phyloP scores from a whole-genome alignment of 2,113 vertebrate genomes.

The Psittacus erithacus region DNA sequence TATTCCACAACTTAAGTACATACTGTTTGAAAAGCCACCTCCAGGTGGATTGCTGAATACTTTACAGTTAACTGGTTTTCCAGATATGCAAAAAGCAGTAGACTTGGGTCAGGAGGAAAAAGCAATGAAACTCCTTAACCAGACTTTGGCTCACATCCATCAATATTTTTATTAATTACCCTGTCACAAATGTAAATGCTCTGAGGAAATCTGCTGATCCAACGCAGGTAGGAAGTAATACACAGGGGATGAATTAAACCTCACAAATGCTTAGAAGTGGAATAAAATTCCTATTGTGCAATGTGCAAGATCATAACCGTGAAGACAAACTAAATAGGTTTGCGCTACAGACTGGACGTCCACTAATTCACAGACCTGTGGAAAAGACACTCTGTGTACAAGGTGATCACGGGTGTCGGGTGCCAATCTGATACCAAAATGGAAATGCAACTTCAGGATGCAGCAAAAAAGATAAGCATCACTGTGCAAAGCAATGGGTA shows the following conservation, averaged over 20 bases:
- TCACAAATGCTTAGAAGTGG: neutral
- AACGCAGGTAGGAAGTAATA: neutral
- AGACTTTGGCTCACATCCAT: neutral
- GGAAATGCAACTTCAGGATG: neutral
- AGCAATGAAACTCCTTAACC: neutral
- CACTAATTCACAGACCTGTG: neutral
- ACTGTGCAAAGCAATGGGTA: neutral
- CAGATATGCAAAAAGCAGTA: neutral
- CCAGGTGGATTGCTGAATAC: neutral
- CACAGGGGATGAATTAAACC: neutral
- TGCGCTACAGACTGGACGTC: neutral
- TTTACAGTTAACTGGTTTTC: neutral
- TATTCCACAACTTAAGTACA: neutral
- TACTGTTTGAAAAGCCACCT: neutral
- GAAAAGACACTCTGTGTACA: neutral
- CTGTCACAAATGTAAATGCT: neutral
- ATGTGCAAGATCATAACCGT: neutral
- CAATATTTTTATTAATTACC: neutral
- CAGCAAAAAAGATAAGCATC: neutral
- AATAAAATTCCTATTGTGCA: neutral
- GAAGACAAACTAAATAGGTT: neutral
- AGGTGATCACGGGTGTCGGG: neutral
- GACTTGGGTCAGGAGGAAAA: neutral
- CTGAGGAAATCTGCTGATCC: neutral
- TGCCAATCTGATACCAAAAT: neutral